Evolutionary conservation across 2,797 vertebrate genomes (phyloP), one percentile per base, ranked within the genome.

Genomic region (Sphaeramia orbicularis): DNA sequence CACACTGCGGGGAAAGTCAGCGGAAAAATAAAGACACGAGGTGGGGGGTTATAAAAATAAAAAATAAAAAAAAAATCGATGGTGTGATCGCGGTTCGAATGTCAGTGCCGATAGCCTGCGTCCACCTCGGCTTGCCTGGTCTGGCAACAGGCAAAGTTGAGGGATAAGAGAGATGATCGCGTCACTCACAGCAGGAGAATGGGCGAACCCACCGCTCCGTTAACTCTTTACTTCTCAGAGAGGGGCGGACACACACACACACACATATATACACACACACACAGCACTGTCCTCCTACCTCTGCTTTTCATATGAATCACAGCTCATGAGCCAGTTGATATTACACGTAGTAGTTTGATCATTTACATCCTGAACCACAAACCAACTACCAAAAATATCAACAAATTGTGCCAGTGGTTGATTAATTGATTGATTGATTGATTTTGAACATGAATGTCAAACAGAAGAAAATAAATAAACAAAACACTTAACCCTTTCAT

Each of bases 71-170:
- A 32, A 15, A 8, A 44, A 18, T 15, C 11, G 37, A 12, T 45
- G 68, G 43, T 51, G 83, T 68, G 86, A 83, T 89, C 86, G 88
- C 81, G 81, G 65, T 18, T 4, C 73, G 71, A 86, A 87, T 69
- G 89, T 89, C 88, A 93, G 87, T 91, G 87, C 85, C 85, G 90
- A 86, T 74, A 91, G 92, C 86, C 83, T 78, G 84, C 89, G 88
- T 93, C 91, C 91, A 91, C 75, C 90, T 92, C 85, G 74, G 89
- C 77, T 90, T 90, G 86, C 80, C 90, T 90, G 92, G 86, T 93
- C 93, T 94, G 93, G 95, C 94, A 94, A 95, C 95, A 96, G 95
- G 95, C 95, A 93, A 95, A 96, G 95, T 96, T 94, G 95, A 94
- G 93, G 95, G 95, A 95, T 93, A 89, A 95, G 92, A 93, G 94